Conservation (phyloP, 2,113 vertebrate species). For the Actenoides lindsayi region DNA sequence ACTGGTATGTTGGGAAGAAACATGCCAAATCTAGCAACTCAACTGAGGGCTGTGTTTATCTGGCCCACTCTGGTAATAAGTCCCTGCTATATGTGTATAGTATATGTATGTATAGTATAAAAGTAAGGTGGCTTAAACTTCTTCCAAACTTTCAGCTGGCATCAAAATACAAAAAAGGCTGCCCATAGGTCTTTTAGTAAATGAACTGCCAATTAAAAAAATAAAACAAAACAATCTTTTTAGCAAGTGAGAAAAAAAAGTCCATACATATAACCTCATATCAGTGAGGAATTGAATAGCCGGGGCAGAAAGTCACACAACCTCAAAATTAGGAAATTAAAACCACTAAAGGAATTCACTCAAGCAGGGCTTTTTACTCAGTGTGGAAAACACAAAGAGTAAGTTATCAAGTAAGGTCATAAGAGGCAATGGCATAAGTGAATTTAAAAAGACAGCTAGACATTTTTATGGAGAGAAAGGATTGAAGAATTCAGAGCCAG, state of each 20-base stretch:
- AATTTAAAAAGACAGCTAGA: slow-evolving; percentile 64
- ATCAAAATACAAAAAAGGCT: not conserved
- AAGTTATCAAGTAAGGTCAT: slow-evolving; percentile 67
- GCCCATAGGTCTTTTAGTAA: not conserved
- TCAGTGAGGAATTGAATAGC: not conserved
- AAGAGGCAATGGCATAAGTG: slow-evolving; percentile 63
- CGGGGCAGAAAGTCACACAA: not conserved
- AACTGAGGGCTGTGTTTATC: not conserved
- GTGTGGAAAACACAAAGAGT: slow-evolving; percentile 39
- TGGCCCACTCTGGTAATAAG: not conserved
- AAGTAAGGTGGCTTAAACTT: not conserved
- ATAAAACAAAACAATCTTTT: not conserved
- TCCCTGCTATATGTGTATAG: not conserved
- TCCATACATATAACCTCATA: not conserved
- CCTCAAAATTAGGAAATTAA: slow-evolving; percentile 20
- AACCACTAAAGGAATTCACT: not conserved
- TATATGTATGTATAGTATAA: not conserved
- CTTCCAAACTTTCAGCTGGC: not conserved
- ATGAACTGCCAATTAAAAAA: not conserved
- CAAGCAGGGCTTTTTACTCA: not conserved
- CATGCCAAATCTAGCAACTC: not conserved
- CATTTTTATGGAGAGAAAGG: slow-evolving; percentile 64
- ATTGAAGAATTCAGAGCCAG: slow-evolving; percentile 54
- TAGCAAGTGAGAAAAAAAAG: not conserved
- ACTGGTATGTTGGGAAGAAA: not conserved